phyloP scores from a whole-genome alignment of 2,797 vertebrate genomes.

The Alcedo quadribrachys region DNA sequence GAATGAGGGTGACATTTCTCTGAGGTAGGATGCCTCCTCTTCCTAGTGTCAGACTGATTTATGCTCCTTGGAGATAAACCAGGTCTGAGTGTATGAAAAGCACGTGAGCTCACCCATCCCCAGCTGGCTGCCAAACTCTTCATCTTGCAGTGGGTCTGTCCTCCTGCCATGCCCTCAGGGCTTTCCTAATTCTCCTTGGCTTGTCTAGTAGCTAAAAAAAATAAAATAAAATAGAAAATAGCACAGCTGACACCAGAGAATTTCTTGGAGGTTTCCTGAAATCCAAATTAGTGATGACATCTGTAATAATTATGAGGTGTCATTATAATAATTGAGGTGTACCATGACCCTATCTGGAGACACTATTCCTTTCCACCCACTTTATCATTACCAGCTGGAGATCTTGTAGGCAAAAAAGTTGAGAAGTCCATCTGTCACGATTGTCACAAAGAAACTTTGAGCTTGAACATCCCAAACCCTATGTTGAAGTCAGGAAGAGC shows the following conservation, averaged over 20 bases:
- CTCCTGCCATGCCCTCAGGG: background rate
- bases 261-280: background rate
- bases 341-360: background rate
- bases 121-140: background rate
- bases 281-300: background rate
- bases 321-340: background rate
- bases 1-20: background rate
- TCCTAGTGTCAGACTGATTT: background rate
- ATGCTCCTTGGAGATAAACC: background rate
- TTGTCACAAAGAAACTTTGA: too few species aligned
- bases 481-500: background rate
- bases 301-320: background rate
- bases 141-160: background rate
- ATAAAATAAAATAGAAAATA: background rate
- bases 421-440: background rate
- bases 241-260: background rate
- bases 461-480: background rate
- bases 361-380: background rate
- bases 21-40: background rate
- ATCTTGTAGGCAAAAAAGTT: background rate
- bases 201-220: background rate
- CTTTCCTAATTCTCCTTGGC: conserved; percentile 14
- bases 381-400: background rate
- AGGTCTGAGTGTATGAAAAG: background rate
- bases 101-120: background rate